Percentiles rank a stretch among this genome's conserved stretches.
phyloP scores from a whole-genome alignment of 2,888 invertebrate species.

The Campoplex capitator region DNA sequence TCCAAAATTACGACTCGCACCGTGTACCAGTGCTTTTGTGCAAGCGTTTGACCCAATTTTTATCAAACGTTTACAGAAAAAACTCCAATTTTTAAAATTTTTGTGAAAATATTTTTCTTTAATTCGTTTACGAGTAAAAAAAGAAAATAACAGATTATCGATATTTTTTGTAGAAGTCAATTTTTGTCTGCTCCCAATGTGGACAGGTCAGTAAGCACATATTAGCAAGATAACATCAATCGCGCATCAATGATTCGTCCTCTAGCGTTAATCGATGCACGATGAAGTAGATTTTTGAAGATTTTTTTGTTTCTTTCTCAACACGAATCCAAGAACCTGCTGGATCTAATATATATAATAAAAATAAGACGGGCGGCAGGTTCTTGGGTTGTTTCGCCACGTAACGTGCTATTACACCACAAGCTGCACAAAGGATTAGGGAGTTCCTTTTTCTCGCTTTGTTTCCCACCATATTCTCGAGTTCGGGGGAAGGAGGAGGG shows the following conservation, averaged over 20 bases:
- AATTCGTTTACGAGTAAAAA: neutral
- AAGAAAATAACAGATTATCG: neutral
- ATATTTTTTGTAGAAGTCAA: neutral
- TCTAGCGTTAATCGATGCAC: neutral
- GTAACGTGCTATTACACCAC: conserved; percentile 28
- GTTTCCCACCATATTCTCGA: conserved; percentile 49
- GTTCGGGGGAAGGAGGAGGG: neutral
- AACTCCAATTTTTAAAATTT: neutral
- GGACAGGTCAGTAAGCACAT: neutral
- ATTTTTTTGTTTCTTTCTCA: neutral
- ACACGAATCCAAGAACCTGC: neutral
- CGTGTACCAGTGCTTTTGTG: neutral
- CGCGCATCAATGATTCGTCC: neutral
- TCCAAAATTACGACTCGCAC: neutral
- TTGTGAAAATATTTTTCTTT: neutral
- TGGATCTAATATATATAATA: neutral
- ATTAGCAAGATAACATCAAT: neutral
- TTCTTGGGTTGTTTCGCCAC: conserved; percentile 31
- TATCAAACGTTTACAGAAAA: neutral
- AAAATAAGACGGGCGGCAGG: conserved; percentile 30
- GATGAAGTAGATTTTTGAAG: neutral
- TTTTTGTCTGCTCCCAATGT: too few relatives aligned
- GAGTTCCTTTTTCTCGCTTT: conserved; percentile 40
- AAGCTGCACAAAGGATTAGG: conserved; percentile 34
- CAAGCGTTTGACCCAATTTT: neutral